These are phyloP conservation scores for Venturia canescens DNA, from an alignment of 1,140 invertebrate genomes.

Conservation along the genomic window DNA sequence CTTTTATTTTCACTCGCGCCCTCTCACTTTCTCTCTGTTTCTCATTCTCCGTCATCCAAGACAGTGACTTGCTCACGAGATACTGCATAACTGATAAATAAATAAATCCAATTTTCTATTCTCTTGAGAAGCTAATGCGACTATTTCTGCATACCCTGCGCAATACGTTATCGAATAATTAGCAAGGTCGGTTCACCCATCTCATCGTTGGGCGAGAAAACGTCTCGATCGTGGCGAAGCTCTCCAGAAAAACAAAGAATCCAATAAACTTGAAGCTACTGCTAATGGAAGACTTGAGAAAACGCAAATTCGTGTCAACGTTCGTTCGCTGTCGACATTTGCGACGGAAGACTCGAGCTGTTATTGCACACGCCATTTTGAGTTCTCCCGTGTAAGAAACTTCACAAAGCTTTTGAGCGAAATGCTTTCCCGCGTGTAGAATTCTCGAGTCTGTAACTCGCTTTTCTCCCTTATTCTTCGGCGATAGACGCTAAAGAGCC, in stretches of 20 bases:
- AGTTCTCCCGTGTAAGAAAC: conserved; percentile 2
- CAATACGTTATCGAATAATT: background rate
- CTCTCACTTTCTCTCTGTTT: background rate
- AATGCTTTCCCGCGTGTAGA: background rate
- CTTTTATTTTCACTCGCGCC: conserved; percentile 7
- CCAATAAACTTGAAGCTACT: background rate
- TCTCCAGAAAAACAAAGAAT: background rate
- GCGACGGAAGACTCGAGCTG: background rate
- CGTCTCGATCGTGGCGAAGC: background rate
- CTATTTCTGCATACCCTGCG: conserved; percentile 12
- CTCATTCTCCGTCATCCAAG: conserved; percentile 42
- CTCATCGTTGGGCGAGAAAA: background rate
- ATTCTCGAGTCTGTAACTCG: background rate
- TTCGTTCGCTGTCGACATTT: conserved; percentile 1
- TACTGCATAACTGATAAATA: conserved; percentile 35
- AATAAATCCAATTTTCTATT: conserved; percentile 52
- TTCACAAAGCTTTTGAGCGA: conserved; percentile 22
- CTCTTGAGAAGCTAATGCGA: conserved; percentile 20
- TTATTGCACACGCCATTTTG: conserved; percentile 35
- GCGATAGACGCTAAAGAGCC: conserved; percentile 56
- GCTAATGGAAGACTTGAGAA: no score
- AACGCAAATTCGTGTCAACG: no score
- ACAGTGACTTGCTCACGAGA: conserved; percentile 28
- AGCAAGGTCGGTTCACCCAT: background rate
- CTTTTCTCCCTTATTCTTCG: conserved; percentile 15